Percentiles rank a stretch among this genome's conserved stretches.
Evolutionary conservation across 1,140 invertebrate genomes (phyloP).

Genomic region (Microvelia longipes): DNA sequence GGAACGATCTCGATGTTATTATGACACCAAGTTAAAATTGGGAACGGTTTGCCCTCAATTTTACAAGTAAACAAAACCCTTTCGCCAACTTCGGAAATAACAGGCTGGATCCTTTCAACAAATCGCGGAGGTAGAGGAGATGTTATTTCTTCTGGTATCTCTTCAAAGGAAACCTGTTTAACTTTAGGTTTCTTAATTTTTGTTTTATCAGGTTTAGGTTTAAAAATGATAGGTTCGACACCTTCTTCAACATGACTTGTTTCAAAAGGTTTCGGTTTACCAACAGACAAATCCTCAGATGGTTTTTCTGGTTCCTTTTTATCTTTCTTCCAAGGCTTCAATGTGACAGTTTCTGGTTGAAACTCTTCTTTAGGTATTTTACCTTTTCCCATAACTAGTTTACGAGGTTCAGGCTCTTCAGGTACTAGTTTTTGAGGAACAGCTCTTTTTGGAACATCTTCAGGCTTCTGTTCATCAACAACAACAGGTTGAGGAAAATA

Average conservation of each 20-base stretch:
- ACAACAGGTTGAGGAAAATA: slow-evolving; percentile 27
- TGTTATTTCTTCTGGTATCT: slow-evolving; percentile 18
- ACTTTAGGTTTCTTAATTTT: slow-evolving; percentile 26
- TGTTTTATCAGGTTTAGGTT: slow-evolving; percentile 27
- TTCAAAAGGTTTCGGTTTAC: slow-evolving; percentile 17
- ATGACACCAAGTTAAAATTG: slow-evolving; percentile 60
- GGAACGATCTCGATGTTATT: slow-evolving; percentile 49
- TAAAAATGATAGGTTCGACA: slow-evolving; percentile 7
- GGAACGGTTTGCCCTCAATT: slow-evolving; percentile 48
- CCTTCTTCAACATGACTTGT: slow-evolving; percentile 16
- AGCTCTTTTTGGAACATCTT: slow-evolving; percentile 17
- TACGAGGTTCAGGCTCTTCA: slow-evolving; percentile 29
- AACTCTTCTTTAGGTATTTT: slow-evolving; percentile 25
- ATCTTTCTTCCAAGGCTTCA: slow-evolving; percentile 17
- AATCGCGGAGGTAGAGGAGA: slow-evolving; percentile 45
- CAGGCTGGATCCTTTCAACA: slow-evolving; percentile 48
- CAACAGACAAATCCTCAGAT: slow-evolving; percentile 14
- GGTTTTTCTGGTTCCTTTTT: slow-evolving; percentile 14
- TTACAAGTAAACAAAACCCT: slow-evolving; percentile 46
- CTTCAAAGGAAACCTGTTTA: slow-evolving; percentile 11
- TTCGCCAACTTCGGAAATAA: slow-evolving; percentile 42
- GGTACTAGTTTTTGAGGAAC: slow-evolving; percentile 31
- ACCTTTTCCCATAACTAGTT: slow-evolving; percentile 29
- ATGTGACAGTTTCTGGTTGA: slow-evolving; percentile 19
- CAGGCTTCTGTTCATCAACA: slow-evolving; percentile 12